A percentile compares a stretch with the other conserved stretches of the same genome.
Evolutionary conservation across 1,140 invertebrate genomes (phyloP).

Genomic region (Aphelenchoides besseyi): DNA sequence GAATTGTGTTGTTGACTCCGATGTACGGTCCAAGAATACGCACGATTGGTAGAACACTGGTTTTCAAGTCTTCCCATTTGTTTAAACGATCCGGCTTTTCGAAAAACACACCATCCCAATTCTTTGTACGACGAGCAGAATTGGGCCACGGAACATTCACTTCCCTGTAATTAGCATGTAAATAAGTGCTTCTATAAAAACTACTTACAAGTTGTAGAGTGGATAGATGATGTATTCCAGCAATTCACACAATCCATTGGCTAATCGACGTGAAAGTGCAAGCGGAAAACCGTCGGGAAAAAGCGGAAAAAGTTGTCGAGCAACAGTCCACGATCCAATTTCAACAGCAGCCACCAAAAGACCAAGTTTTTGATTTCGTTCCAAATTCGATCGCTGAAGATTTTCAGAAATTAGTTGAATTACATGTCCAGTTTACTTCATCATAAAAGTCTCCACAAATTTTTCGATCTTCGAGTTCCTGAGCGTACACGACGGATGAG

Average conservation of each 20-base stretch:
- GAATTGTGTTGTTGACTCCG: constrained; percentile 78
- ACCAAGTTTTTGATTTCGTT: constrained; percentile 84
- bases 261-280: constrained; percentile 70
- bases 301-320: constrained; percentile 73
- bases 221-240: constrained; percentile 82
- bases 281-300: constrained; percentile 79
- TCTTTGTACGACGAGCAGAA: neutral
- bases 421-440: too few species aligned
- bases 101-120: constrained; percentile 12
- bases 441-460: constrained; percentile 36
- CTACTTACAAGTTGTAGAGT: constrained; percentile 75
- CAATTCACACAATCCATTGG: constrained; percentile 75
- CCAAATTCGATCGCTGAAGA: constrained; percentile 28
- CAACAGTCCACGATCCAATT: constrained; percentile 84
- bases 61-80: constrained; percentile 70
- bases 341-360: constrained; percentile 81
- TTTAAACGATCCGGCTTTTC: constrained; percentile 35
- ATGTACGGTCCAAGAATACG: constrained; percentile 80
- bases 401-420: too few species aligned
- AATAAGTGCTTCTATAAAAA: constrained; percentile 14
- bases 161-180: constrained; percentile 32
- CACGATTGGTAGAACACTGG: constrained; percentile 81
- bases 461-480: constrained; percentile 42
- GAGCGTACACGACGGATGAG: constrained; percentile 28
- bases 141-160: neutral